Evolutionary conservation across 2,888 invertebrate genomes (phyloP).

Genomic region (Chrysomela aeneicollis): DNA sequence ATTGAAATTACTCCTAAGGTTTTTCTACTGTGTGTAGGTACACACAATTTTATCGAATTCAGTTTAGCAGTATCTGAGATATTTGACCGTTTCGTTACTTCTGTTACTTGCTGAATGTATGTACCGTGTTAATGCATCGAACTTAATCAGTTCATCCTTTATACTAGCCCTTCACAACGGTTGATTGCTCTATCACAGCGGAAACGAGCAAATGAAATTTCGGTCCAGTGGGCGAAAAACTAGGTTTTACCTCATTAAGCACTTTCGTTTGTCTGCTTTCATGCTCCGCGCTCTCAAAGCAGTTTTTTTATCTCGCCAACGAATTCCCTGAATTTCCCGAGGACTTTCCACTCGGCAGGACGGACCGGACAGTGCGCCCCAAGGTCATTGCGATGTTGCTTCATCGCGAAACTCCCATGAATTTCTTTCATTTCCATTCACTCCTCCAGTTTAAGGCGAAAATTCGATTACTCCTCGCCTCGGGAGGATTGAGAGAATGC

Average conservation of each 20-base stretch:
- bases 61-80: too few relatives aligned
- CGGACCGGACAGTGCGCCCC: background rate
- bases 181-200: background rate
- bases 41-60: too few relatives aligned
- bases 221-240: slow-evolving; percentile 1
- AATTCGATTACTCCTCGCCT: background rate
- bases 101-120: too few relatives aligned
- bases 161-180: background rate
- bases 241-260: slow-evolving; percentile 2
- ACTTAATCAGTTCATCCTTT: background rate
- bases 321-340: background rate
- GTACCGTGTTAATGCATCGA: background rate
- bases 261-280: slow-evolving; percentile 2
- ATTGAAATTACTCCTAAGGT: too few relatives aligned
- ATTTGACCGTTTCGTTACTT: too few relatives aligned
- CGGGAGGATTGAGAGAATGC: background rate
- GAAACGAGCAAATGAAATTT: background rate
- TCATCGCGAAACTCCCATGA: background rate
- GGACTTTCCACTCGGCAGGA: background rate
- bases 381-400: background rate
- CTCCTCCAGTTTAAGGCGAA: background rate
- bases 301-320: background rate
- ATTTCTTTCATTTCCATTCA: slow-evolving; percentile 1
- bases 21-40: too few relatives aligned
- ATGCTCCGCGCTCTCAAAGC: background rate